These are phyloP conservation scores for Drosophila pseudoananassae DNA, from an alignment of 1,140 invertebrate species.

Conservation along the genomic window DNA sequence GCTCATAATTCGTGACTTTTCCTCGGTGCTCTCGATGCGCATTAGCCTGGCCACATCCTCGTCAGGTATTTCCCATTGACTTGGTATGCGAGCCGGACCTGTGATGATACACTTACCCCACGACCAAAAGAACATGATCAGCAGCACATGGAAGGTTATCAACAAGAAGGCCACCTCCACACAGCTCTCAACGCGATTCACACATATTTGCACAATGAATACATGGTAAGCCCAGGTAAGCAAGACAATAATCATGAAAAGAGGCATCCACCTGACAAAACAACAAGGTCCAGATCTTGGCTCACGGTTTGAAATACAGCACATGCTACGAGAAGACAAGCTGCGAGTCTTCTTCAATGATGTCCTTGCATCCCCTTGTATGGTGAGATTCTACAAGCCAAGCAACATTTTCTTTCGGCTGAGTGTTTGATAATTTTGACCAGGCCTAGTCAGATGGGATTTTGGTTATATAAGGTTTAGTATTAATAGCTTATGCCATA, in stretches of 20 bases:
- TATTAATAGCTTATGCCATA: no score
- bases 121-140: slow-evolving; percentile 16
- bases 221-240: slow-evolving; percentile 27
- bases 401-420: not conserved
- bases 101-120: slow-evolving; percentile 20
- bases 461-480: no score
- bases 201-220: slow-evolving; percentile 15
- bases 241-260: not conserved
- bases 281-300: not conserved
- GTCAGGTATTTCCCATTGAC: slow-evolving; percentile 2
- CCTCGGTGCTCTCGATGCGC: slow-evolving; percentile 1
- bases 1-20: not conserved
- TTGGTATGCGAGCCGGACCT: not conserved
- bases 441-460: not conserved
- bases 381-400: not conserved
- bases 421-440: not conserved
- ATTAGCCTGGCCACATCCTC: slow-evolving; percentile 13
- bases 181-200: not conserved
- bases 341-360: not conserved
- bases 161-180: not conserved
- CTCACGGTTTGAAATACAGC: not conserved
- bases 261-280: not conserved
- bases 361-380: not conserved
- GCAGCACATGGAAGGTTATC: slow-evolving; percentile 10
- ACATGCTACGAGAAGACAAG: slow-evolving; percentile 12